A percentile compares a stretch with the other conserved stretches of the same genome.
These are phyloP conservation scores for Antidorcas marsupialis DNA, from an alignment of 2,113 vertebrate genomes.

Conservation along the genomic window DNA sequence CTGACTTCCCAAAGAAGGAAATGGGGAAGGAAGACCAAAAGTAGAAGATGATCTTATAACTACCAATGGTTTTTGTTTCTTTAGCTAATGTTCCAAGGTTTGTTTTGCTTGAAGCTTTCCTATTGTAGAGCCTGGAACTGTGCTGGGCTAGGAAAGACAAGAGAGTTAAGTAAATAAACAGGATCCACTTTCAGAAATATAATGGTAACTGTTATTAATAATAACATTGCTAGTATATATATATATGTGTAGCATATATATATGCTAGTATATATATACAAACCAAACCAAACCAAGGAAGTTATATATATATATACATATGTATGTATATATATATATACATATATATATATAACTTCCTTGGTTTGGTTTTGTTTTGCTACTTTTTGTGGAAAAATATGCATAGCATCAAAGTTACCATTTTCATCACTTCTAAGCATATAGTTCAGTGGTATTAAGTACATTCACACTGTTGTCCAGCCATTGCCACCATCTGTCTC, in stretches of 20 bases:
- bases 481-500: neutral
- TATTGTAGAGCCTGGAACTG: neutral
- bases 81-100: neutral
- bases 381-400: neutral
- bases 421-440: neutral
- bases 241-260: too few species aligned
- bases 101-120: neutral
- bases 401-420: neutral
- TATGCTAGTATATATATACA: too few species aligned
- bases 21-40: neutral
- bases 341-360: neutral
- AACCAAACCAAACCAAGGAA: too few species aligned
- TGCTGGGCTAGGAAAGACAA: neutral
- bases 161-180: neutral
- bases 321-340: too few species aligned
- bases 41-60: neutral
- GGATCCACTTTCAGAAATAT: neutral
- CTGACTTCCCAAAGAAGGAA: neutral
- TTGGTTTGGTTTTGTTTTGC: neutral
- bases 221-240: neutral
- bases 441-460: neutral
- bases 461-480: neutral
- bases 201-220: neutral
- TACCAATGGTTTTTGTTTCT: neutral
- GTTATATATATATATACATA: too few species aligned